A percentile compares a stretch with the other conserved stretches of the same genome.
Evolutionary conservation across 2,113 vertebrate species (phyloP).

Genomic region (Indicator indicator): DNA sequence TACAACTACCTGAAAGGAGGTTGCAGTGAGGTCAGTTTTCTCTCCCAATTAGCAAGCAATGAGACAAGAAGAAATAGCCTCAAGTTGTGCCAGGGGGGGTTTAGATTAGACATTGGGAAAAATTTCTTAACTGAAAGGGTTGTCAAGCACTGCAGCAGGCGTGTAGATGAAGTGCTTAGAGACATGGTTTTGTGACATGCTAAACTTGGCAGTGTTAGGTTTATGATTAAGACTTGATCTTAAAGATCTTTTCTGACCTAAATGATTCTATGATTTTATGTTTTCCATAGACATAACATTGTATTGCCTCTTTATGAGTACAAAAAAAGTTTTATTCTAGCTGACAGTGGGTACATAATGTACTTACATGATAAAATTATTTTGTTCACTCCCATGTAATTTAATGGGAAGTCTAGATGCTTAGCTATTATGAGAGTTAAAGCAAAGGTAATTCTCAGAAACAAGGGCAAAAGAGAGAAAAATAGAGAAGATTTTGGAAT

Average conservation of each 20-base stretch:
- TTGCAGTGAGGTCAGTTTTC: fast-evolving
- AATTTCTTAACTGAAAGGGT: fast-evolving
- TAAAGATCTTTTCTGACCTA: neutral
- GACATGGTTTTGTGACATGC: neutral
- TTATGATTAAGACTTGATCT: neutral
- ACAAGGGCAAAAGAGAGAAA: neutral
- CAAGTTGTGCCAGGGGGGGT: fast-evolving
- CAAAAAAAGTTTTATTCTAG: neutral
- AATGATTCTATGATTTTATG: neutral
- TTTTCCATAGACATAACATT: neutral
- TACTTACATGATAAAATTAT: neutral
- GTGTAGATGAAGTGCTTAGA: no score
- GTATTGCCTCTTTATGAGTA: neutral
- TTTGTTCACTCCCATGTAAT: neutral
- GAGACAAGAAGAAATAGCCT: neutral
- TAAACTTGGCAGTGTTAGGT: neutral
- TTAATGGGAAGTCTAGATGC: neutral
- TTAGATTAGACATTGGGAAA: neutral
- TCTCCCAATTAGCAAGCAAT: neutral
- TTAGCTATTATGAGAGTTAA: neutral
- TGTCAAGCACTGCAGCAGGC: neutral
- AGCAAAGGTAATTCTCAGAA: neutral
- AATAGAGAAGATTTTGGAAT: neutral
- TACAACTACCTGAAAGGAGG: neutral
- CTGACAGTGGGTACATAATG: neutral